These are phyloP conservation scores for Chelonus insularis DNA, from an alignment of 1,140 invertebrate species.

Conservation along the genomic window DNA sequence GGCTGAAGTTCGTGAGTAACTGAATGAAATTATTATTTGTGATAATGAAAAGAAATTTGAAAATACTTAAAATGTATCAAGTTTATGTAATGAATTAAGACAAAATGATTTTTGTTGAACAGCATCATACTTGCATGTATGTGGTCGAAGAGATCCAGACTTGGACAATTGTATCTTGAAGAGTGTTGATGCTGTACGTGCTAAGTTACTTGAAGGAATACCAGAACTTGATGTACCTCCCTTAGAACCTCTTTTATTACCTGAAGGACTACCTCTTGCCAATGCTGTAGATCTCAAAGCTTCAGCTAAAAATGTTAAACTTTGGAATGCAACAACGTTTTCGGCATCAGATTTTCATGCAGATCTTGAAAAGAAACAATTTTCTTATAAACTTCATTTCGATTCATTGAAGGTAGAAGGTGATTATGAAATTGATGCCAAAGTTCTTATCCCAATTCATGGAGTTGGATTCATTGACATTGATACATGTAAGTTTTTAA, in stretches of 20 bases:
- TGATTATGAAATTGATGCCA: constrained; percentile 63
- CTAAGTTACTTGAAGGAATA: constrained; percentile 63
- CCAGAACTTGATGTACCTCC: constrained; percentile 67
- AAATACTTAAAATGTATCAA: too few relatives aligned
- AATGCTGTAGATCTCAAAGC: constrained; percentile 55
- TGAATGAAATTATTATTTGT: too few relatives aligned
- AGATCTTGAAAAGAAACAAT: constrained; percentile 58
- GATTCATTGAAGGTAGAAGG: constrained; percentile 59
- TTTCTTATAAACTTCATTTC: constrained; percentile 55
- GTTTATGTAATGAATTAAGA: too few relatives aligned
- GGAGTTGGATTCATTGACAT: constrained; percentile 41
- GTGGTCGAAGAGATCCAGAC: constrained; percentile 65
- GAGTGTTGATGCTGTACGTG: constrained; percentile 60
- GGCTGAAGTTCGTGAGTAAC: constrained; percentile 21
- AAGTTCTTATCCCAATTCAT: constrained; percentile 55
- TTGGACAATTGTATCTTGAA: constrained; percentile 64
- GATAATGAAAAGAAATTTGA: too few relatives aligned
- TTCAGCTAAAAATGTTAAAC: constrained; percentile 57
- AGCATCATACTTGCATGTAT: constrained; percentile 70
- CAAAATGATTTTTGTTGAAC: too few relatives aligned
- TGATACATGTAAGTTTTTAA: background rate
- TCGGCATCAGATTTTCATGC: constrained; percentile 57
- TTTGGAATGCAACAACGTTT: constrained; percentile 61
- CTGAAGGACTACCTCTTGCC: constrained; percentile 49
- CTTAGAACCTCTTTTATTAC: constrained; percentile 65